Evolutionary conservation across 2,113 vertebrate species (phyloP).

Genomic region (Cynocephalus volans): DNA sequence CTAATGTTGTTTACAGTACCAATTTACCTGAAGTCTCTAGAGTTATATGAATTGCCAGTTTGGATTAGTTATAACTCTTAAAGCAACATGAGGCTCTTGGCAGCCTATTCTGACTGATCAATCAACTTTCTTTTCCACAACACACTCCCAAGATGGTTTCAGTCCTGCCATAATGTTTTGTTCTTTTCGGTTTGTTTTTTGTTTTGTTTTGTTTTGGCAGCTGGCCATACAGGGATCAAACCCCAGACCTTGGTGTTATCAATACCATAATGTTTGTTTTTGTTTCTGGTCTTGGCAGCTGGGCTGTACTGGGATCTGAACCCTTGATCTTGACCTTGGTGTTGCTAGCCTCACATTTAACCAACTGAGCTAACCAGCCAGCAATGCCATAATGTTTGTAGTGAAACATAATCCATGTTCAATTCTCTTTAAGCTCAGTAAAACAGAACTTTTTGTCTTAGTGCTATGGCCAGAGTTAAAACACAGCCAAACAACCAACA

Average conservation of each 20-base stretch:
- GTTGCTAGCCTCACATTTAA: too few relatives aligned
- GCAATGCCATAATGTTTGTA: neutral
- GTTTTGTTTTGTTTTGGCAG: too few relatives aligned
- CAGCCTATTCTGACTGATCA: neutral
- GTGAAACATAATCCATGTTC: neutral
- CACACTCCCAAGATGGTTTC: neutral
- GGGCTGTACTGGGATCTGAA: too few relatives aligned
- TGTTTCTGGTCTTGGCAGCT: too few relatives aligned
- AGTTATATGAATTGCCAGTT: neutral
- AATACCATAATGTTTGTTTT: too few relatives aligned
- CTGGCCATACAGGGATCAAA: too few relatives aligned
- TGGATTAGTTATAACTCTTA: conserved; percentile 11
- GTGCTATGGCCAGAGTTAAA: neutral
- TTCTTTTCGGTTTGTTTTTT: too few relatives aligned
- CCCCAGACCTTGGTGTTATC: too few relatives aligned
- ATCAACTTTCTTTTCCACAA: too few relatives aligned
- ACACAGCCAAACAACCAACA: neutral
- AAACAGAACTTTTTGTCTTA: neutral
- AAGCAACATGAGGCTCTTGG: neutral
- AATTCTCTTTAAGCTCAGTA: neutral
- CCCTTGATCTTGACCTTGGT: too few relatives aligned
- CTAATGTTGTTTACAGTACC: conserved; percentile 34
- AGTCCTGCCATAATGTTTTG: neutral
- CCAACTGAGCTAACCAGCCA: too few relatives aligned
- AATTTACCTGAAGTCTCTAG: conserved; percentile 22